These are phyloP conservation scores for Lagorchestes hirsutus DNA, from an alignment of 2,797 vertebrate species.

Conservation along the genomic window DNA sequence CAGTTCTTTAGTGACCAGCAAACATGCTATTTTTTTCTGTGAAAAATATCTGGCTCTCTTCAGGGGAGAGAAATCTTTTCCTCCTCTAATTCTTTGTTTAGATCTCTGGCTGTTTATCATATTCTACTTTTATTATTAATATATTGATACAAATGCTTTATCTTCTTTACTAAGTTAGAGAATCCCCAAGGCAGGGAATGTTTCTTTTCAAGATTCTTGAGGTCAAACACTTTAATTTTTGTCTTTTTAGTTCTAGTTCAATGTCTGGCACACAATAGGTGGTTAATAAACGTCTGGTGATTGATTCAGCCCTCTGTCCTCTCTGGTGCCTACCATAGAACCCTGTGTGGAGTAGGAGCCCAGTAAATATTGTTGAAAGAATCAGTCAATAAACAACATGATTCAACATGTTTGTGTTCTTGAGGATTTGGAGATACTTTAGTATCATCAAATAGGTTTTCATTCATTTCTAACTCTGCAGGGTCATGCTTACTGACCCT, in stretches of 20 bases:
- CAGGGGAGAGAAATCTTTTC: neutral
- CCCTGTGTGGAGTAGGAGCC: neutral
- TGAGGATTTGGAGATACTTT: neutral
- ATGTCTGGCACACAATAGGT: neutral
- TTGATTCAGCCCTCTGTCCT: neutral
- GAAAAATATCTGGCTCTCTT: neutral
- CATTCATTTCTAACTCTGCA: slow-evolving; percentile 71
- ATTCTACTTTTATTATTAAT: neutral
- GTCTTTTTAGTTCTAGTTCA: neutral
- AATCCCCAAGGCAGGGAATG: neutral
- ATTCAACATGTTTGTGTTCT: neutral
- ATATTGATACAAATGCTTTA: neutral
- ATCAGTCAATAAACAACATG: neutral
- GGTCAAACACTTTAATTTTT: neutral
- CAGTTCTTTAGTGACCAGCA: neutral
- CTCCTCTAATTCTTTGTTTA: neutral
- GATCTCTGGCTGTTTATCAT: neutral
- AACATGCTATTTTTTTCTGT: neutral
- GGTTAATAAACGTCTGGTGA: neutral
- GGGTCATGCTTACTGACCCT: slow-evolving; percentile 69
- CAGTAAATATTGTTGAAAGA: neutral
- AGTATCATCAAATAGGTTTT: neutral
- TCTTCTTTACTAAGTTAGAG: neutral
- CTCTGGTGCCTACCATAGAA: neutral
- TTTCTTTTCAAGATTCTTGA: neutral